These are phyloP conservation scores for Plotosus lineatus DNA, from an alignment of 2,113 vertebrate genomes.

Conservation along the genomic window DNA sequence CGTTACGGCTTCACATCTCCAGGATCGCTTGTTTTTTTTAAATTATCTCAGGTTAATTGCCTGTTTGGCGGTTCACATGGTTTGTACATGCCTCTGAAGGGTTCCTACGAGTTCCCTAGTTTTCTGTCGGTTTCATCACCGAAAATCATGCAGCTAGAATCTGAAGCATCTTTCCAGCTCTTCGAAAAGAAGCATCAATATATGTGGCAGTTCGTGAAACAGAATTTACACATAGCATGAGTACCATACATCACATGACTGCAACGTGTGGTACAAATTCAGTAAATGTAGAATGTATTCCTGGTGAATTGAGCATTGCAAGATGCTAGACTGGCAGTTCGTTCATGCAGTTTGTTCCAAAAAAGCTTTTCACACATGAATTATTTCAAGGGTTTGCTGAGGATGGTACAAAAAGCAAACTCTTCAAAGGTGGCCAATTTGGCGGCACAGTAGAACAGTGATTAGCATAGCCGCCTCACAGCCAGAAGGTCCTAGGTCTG, in stretches of 20 bases:
- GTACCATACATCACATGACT: background rate
- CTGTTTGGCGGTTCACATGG: background rate
- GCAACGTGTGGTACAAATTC: background rate
- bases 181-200: background rate
- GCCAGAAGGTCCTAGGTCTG: too few species aligned
- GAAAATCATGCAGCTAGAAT: background rate
- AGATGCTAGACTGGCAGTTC: background rate
- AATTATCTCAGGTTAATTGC: background rate
- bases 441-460: too few species aligned
- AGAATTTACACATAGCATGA: too few species aligned
- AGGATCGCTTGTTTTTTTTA: background rate
- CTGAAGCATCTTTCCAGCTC: background rate
- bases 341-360: background rate
- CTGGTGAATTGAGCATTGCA: background rate
- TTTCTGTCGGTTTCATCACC: background rate
- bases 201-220: too few species aligned
- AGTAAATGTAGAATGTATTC: background rate
- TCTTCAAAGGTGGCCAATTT: too few species aligned
- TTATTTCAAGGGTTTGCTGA: background rate
- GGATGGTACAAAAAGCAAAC: background rate
- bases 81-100: background rate
- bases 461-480: too few species aligned
- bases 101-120: background rate
- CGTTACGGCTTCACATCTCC: background rate
- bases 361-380: conserved; percentile 17